Base-by-base conservation (phyloP, 1,140 invertebrate genomes). In the Lordiphosa stackelbergi region DNA sequence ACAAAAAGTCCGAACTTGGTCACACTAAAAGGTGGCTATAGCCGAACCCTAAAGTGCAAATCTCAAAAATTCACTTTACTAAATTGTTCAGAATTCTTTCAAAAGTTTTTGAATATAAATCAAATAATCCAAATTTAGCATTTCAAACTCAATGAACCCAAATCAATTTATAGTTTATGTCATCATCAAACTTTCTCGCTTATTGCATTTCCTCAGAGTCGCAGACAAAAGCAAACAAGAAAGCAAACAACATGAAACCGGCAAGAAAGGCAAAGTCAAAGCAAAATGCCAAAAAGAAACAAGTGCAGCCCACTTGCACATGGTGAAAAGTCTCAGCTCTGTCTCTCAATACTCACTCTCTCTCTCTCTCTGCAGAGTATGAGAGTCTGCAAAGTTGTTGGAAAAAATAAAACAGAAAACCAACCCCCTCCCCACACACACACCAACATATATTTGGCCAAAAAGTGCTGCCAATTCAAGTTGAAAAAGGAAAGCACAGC, bases 171-270 rank as follows among this genome's bases (percentile, higher is more conserved):
- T 31, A 61, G 35, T 45, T 42, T 24, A 52, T 49, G 53, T 24
- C 19, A 37, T 24, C 19, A 37, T 57, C 12, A 37, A 46, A 56
- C 58, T 43, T 51, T 36, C 47, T 45, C 46, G 24, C 24, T 7
- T 42, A 10, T 12, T 16, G 19, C 36, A 49, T 51, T 48, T 45
- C 12, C 24, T 19, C 42, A 36, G 2, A 55, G 47, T 40, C 35
- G 52, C 42, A 41, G 43, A 59, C 51, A 16, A 79, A 81, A 71
- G 71, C 66, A 72, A 81, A 79, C 69, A 79, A 42, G 46, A 78
- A 79, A 81, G 62, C 75, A 60, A 73, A 81, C 59, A 58, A 48
- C 61, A 69, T 55, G 57, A 81, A 81, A 75, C 75, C 75, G 75
- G 75, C 72, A 81, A 78, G 77, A 81, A 81, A 68, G 42, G 28